Evolutionary conservation across 2,113 vertebrate genomes (phyloP).

Genomic region (Burhinus oedicnemus): DNA sequence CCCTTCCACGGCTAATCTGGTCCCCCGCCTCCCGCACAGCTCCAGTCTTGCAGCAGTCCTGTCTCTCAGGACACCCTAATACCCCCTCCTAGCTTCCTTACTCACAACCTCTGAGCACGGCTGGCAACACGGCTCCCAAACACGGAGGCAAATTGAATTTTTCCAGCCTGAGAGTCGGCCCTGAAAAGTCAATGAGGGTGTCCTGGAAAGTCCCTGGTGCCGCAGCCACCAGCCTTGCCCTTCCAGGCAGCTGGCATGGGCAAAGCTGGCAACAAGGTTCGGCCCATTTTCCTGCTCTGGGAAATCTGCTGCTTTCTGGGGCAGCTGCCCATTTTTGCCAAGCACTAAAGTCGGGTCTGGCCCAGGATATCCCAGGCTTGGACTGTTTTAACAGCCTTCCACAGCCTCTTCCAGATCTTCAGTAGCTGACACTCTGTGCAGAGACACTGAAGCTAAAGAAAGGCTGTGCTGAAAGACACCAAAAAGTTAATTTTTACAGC

Average conservation of each 20-base stretch:
- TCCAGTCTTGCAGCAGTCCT: not conserved
- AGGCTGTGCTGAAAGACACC: not conserved
- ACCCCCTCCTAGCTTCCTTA: not conserved
- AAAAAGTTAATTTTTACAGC: not conserved
- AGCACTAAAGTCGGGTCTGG: not conserved
- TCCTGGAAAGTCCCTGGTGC: not conserved
- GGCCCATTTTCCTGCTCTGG: not conserved
- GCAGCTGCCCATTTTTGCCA: not conserved
- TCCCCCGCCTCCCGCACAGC: not conserved
- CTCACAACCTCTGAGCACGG: not conserved
- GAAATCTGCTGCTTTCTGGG: not conserved
- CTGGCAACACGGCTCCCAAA: not conserved
- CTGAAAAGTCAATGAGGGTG: not conserved
- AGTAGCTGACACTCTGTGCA: not conserved
- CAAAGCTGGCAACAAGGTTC: not conserved
- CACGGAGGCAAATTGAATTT: not conserved
- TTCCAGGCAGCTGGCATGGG: not conserved
- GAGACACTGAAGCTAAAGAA: not conserved
- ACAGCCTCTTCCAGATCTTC: not conserved
- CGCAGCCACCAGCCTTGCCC: not conserved
- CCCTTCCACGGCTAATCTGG: not conserved
- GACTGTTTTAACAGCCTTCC: not conserved
- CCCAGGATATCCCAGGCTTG: not conserved
- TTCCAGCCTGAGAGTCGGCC: not conserved
- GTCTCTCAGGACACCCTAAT: not conserved